These are phyloP conservation scores for Hoplias malabaricus DNA, from an alignment of 2,113 vertebrate genomes.

Conservation along the genomic window DNA sequence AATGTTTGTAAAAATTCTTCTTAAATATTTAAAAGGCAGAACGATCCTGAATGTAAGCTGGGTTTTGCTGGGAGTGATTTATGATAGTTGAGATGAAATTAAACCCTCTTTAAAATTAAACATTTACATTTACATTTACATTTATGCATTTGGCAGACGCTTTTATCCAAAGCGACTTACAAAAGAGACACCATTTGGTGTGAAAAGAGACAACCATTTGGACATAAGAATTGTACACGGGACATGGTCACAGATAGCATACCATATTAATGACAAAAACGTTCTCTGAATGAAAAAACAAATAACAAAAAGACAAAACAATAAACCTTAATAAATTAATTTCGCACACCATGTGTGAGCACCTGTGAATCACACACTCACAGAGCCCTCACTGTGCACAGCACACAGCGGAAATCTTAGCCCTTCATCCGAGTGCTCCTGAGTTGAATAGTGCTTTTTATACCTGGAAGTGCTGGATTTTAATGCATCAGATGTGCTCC, in stretches of 20 bases:
- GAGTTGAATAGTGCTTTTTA: not conserved
- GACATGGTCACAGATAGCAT: not conserved
- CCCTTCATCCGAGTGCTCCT: slow-evolving; percentile 1
- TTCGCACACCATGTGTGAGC: not conserved
- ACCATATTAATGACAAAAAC: not conserved
- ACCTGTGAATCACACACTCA: slow-evolving; percentile 19
- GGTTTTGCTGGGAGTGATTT: too few species aligned
- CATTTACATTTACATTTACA: too few species aligned
- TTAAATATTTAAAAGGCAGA: too few species aligned
- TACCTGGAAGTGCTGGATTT: not conserved
- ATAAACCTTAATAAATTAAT: not conserved
- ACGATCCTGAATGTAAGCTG: too few species aligned
- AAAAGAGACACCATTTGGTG: too few species aligned
- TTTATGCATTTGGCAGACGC: too few species aligned
- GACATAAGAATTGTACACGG: too few species aligned
- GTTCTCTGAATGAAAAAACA: not conserved
- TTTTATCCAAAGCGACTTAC: too few species aligned
- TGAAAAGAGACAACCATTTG: too few species aligned
- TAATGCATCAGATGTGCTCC: not conserved
- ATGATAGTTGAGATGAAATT: too few species aligned
- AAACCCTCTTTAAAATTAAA: too few species aligned
- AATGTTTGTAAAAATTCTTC: too few species aligned
- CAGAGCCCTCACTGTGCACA: not conserved
- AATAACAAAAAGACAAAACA: not conserved
- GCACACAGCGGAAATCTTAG: not conserved